These are phyloP conservation scores for Dynastes tityus DNA, from an alignment of 2,888 invertebrate species.

Conservation along the genomic window DNA sequence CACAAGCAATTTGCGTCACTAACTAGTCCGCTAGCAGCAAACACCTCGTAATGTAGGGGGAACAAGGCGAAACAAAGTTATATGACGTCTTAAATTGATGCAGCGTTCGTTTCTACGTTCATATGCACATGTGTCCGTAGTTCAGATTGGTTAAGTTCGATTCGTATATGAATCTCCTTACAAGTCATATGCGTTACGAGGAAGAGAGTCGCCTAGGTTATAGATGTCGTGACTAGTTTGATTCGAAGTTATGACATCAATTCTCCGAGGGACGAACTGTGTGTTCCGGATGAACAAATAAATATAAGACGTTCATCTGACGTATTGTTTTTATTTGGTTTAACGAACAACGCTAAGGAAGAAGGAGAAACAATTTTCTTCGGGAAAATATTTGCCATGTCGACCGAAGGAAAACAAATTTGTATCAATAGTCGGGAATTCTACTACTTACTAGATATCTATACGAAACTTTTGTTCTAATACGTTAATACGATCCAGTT, in stretches of 20 bases:
- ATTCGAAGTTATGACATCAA: slow-evolving; percentile 47
- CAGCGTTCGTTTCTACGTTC: slow-evolving; percentile 37
- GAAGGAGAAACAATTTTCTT: slow-evolving; percentile 14
- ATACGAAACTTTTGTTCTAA: no score
- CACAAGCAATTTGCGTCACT: no score
- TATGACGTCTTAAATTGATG: slow-evolving; percentile 49
- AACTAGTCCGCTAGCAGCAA: no score
- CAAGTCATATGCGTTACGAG: not conserved
- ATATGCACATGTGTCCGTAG: slow-evolving; percentile 37
- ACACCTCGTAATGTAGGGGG: no score
- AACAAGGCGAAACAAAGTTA: slow-evolving; percentile 28
- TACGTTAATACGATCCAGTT: no score
- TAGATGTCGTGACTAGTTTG: slow-evolving; percentile 12
- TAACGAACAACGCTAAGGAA: no score
- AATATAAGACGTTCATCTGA: not conserved
- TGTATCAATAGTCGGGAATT: no score
- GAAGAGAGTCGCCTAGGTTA: slow-evolving; percentile 7
- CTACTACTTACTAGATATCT: no score
- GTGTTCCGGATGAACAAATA: not conserved
- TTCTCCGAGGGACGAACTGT: slow-evolving; percentile 22
- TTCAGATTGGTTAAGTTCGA: slow-evolving; percentile 51
- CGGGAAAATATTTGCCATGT: slow-evolving; percentile 21
- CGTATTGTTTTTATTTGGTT: slow-evolving; percentile 25
- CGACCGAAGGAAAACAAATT: no score
- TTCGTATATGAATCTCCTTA: slow-evolving; percentile 24